Percentiles rank a stretch among this genome's conserved stretches.
Conservation (phyloP, 1,140 invertebrate species). For the Metaphire vulgaris region DNA sequence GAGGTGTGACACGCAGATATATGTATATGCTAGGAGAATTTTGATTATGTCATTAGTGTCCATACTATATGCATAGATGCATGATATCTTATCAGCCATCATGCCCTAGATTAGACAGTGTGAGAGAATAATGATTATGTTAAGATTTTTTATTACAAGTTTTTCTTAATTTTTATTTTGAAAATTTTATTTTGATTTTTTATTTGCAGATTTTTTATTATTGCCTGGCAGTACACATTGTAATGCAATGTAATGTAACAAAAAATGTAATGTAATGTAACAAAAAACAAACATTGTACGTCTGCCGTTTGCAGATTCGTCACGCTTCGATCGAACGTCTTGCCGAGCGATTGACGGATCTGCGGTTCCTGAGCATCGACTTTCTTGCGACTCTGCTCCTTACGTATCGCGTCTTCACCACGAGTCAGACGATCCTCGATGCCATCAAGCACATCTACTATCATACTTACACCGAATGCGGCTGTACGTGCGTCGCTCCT, state of each 20-base stretch:
- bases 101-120: too few relatives aligned
- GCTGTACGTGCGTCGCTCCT: constrained; percentile 35
- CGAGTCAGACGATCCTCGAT: constrained; percentile 77
- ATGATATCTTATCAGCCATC: too few relatives aligned
- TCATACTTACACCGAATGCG: constrained; percentile 42
- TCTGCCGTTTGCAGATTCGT: constrained; percentile 73
- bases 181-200: not conserved
- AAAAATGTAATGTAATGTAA: too few relatives aligned
- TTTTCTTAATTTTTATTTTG: not conserved
- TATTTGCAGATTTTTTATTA: not conserved
- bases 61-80: too few relatives aligned
- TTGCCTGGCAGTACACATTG: not conserved
- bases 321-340: constrained; percentile 81
- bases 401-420: constrained; percentile 86
- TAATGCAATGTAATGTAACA: not conserved
- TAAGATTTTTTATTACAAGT: not conserved
- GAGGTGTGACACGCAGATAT: too few relatives aligned
- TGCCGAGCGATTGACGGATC: constrained; percentile 77
- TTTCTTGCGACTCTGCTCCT: constrained; percentile 88
- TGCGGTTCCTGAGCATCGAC: constrained; percentile 83
- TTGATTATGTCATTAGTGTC: too few relatives aligned
- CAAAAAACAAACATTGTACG: too few relatives aligned
- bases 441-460: constrained; percentile 77
- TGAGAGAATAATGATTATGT: not conserved
- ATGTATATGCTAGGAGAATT: too few relatives aligned